Evolutionary conservation across 2,113 vertebrate genomes (phyloP).

Genomic region (Rutilus rutilus): DNA sequence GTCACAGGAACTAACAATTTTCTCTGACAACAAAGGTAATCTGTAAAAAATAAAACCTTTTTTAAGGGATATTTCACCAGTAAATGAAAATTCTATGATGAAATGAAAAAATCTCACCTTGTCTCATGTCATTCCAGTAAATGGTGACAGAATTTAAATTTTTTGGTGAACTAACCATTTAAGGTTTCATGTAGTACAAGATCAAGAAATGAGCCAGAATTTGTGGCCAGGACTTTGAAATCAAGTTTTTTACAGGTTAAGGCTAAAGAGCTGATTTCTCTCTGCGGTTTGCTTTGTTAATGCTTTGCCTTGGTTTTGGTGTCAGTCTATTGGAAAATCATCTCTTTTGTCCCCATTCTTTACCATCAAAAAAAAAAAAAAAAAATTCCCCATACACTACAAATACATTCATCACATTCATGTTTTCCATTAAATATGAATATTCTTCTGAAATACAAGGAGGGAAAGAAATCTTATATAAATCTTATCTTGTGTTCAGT

Average conservation of each 20-base stretch:
- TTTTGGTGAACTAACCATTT: neutral
- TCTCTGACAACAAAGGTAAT: no score
- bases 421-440: neutral
- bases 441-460: neutral
- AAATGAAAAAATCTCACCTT: neutral
- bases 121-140: no score
- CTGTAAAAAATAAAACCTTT: no score
- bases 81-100: neutral
- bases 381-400: neutral
- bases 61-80: neutral
- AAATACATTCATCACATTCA: neutral
- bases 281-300: neutral
- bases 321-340: neutral
- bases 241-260: slow-evolving; percentile 9
- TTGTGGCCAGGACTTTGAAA: neutral
- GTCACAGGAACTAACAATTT: neutral
- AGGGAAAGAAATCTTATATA: neutral
- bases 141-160: no score
- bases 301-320: slow-evolving; percentile 7
- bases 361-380: neutral
- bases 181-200: neutral
- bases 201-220: neutral
- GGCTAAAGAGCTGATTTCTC: neutral
- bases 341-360: neutral
- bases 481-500: no score